phyloP scores from a whole-genome alignment of 2,797 vertebrate genomes.

The Rhinophrynus dorsalis region DNA sequence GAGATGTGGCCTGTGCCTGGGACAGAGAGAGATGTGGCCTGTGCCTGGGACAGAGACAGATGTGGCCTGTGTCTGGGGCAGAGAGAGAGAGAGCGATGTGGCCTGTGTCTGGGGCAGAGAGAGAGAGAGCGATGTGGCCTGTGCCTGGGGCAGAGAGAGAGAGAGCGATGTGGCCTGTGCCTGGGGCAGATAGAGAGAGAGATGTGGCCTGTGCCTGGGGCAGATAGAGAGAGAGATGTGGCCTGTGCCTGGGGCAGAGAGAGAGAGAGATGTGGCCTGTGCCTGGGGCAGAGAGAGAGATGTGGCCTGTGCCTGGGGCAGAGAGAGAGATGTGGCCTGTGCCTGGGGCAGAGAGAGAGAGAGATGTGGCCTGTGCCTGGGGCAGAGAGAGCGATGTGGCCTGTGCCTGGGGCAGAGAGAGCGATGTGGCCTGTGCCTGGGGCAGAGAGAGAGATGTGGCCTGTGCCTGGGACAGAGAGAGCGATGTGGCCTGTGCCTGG shows the following conservation, averaged over 20 bases:
- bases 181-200: neutral
- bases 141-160: neutral
- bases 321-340: neutral
- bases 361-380: neutral
- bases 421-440: no score
- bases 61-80: neutral
- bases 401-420: no score
- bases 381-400: neutral
- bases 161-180: neutral
- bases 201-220: neutral
- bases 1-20: no score
- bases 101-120: neutral
- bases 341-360: neutral
- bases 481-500: no score
- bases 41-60: neutral
- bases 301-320: neutral
- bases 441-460: no score
- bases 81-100: neutral
- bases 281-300: neutral
- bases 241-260: neutral
- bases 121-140: neutral
- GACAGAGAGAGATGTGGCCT: no score
- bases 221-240: neutral
- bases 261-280: neutral
- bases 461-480: neutral